A percentile compares a stretch with the other conserved stretches of the same genome.
phyloP scores from a whole-genome alignment of 2,113 vertebrate genomes.

The Rutilus rutilus region DNA sequence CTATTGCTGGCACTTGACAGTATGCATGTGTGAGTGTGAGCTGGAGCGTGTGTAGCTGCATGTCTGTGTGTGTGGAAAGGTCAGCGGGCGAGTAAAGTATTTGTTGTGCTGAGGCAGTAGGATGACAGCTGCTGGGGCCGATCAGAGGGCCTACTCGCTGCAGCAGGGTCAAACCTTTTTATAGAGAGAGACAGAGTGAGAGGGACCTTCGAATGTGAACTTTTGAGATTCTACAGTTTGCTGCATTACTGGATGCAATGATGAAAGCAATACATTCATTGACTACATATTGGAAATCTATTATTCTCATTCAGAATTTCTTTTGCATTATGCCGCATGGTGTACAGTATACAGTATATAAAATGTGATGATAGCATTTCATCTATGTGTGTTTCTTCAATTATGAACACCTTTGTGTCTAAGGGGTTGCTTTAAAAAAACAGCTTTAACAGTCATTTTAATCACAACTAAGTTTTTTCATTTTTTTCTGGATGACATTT shows the following conservation, averaged over 20 bases:
- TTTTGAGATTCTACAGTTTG: constrained; percentile 2
- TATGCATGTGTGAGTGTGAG: constrained; percentile 40
- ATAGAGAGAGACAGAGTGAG: constrained; percentile 63
- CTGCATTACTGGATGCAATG: background rate
- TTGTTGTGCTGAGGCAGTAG: constrained; percentile 83
- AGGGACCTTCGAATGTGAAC: constrained; percentile 24
- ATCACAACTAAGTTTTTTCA: background rate
- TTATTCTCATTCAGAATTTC: background rate
- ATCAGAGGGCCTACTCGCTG: constrained; percentile 74
- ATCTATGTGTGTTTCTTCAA: background rate
- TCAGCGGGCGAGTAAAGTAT: constrained; percentile 78
- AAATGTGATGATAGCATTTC: background rate
- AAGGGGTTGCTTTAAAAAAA: background rate
- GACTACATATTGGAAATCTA: background rate
- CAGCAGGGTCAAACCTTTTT: constrained; percentile 77
- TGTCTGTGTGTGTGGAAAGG: constrained; percentile 67
- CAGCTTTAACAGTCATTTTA: too few species aligned
- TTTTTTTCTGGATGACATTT: background rate
- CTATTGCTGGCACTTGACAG: constrained; percentile 28
- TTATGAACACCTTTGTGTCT: background rate
- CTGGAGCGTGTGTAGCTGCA: constrained; percentile 28
- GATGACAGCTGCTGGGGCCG: constrained; percentile 78
- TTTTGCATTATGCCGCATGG: background rate
- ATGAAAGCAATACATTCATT: background rate
- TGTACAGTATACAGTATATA: background rate